These are phyloP conservation scores for Antheraea mylitta DNA, from an alignment of 1,140 invertebrate species.

Conservation along the genomic window DNA sequence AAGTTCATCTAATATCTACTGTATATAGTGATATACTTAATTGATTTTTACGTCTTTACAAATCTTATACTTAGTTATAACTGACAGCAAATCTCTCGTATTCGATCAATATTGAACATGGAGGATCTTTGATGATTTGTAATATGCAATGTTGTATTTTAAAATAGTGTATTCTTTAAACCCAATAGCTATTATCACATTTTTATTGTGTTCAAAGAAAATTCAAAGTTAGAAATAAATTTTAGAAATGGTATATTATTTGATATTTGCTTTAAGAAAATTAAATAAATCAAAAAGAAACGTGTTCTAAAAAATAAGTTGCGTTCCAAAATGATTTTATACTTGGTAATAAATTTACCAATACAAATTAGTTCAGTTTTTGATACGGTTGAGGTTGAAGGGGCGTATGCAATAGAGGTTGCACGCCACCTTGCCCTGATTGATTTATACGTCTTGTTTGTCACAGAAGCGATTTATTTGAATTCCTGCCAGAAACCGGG, in stretches of 20 bases:
- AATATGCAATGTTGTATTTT: too few relatives aligned
- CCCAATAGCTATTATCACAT: neutral
- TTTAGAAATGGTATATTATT: neutral
- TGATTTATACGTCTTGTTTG: slow-evolving; percentile 80
- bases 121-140: too few relatives aligned
- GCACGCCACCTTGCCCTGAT: slow-evolving; percentile 75
- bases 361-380: slow-evolving; percentile 72
- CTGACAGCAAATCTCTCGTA: too few relatives aligned
- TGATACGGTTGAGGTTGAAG: slow-evolving; percentile 55
- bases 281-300: slow-evolving; percentile 57
- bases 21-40: too few relatives aligned
- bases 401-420: slow-evolving; percentile 61
- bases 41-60: too few relatives aligned
- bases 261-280: slow-evolving; percentile 22
- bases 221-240: neutral
- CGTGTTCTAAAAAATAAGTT: slow-evolving; percentile 49
- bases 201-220: neutral
- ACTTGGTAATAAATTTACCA: slow-evolving; percentile 69
- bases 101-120: too few relatives aligned
- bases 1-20: too few relatives aligned
- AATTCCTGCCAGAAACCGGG: slow-evolving; percentile 73
- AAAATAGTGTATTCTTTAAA: too few relatives aligned
- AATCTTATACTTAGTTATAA: too few relatives aligned
- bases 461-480: slow-evolving; percentile 78
- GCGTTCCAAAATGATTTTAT: slow-evolving; percentile 42